Evolutionary conservation across 2,797 vertebrate genomes (phyloP).

Genomic region (Pogoniulus pusillus): DNA sequence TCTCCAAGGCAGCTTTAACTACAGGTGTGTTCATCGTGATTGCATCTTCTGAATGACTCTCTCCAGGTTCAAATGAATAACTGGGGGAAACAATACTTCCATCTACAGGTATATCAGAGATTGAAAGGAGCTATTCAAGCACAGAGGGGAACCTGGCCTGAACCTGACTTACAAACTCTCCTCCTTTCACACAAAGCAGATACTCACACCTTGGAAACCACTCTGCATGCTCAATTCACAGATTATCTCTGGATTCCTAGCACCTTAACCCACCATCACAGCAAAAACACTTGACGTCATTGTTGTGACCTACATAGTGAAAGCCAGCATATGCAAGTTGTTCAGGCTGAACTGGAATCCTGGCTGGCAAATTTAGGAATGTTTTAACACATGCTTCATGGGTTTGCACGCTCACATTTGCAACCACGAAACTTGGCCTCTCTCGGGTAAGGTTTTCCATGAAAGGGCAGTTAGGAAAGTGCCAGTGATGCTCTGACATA

Average conservation of each 20-base stretch:
- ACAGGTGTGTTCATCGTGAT: slow-evolving; percentile 95
- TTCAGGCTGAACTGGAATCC: slow-evolving; percentile 91
- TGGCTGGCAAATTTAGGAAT: slow-evolving; percentile 90
- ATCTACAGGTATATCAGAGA: slow-evolving; percentile 85
- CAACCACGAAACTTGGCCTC: slow-evolving; percentile 82
- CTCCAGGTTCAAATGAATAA: slow-evolving; percentile 88
- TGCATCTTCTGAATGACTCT: slow-evolving; percentile 87
- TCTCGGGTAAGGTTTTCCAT: slow-evolving; percentile 81
- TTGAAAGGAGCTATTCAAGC: slow-evolving; percentile 94
- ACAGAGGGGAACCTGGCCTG: slow-evolving; percentile 95
- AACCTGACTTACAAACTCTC: slow-evolving; percentile 92
- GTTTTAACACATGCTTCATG: slow-evolving; percentile 88
- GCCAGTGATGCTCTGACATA: slow-evolving; percentile 90
- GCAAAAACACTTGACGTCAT: slow-evolving; percentile 98
- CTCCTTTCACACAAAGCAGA: slow-evolving; percentile 91
- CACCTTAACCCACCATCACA: slow-evolving; percentile 97
- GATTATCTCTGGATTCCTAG: slow-evolving; percentile 98
- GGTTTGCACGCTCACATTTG: slow-evolving; percentile 93
- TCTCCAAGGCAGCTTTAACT: slow-evolving; percentile 91
- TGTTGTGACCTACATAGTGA: slow-evolving; percentile 96
- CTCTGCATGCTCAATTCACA: slow-evolving; percentile 97
- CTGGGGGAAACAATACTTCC: slow-evolving; percentile 92
- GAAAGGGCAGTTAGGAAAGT: slow-evolving; percentile 93
- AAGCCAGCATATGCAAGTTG: slow-evolving; percentile 95
- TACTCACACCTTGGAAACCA: slow-evolving; percentile 99